Conservation (phyloP, 2,113 vertebrate species). For the Malurus elegans region DNA sequence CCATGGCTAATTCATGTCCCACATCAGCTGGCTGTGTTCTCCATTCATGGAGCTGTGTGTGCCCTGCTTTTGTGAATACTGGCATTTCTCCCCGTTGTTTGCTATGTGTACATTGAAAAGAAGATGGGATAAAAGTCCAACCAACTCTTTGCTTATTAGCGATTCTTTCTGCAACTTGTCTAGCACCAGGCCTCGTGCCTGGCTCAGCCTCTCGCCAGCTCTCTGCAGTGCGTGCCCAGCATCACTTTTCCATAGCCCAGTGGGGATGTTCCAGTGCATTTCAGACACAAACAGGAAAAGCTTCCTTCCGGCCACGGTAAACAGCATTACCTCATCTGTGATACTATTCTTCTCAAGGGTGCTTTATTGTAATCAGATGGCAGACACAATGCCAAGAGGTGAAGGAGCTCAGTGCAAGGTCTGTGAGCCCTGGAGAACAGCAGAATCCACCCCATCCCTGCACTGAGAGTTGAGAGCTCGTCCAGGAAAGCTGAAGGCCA, state of each 20-base stretch:
- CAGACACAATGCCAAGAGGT: neutral
- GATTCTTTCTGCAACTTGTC: neutral
- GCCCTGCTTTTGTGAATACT: neutral
- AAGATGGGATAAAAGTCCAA: neutral
- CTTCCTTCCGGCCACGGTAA: neutral
- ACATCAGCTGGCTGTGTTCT: neutral
- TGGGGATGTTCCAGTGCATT: neutral
- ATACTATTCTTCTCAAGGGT: neutral
- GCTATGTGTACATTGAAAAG: neutral
- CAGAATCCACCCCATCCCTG: fast-evolving
- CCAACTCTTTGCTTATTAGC: neutral
- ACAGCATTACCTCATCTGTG: neutral
- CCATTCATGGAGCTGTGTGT: neutral
- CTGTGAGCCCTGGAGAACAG: neutral
- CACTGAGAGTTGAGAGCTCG: fast-evolving
- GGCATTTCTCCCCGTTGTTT: neutral
- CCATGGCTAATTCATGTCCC: neutral
- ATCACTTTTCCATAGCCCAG: neutral
- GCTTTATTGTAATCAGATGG: neutral
- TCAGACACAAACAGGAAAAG: conserved; percentile 36
- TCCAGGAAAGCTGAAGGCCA: fast-evolving
- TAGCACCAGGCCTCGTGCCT: neutral
- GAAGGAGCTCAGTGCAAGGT: neutral
- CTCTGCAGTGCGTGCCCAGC: neutral
- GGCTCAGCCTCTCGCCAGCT: neutral